Evolutionary conservation across 2,113 vertebrate genomes (phyloP).

Genomic region (Bettongia penicillata): DNA sequence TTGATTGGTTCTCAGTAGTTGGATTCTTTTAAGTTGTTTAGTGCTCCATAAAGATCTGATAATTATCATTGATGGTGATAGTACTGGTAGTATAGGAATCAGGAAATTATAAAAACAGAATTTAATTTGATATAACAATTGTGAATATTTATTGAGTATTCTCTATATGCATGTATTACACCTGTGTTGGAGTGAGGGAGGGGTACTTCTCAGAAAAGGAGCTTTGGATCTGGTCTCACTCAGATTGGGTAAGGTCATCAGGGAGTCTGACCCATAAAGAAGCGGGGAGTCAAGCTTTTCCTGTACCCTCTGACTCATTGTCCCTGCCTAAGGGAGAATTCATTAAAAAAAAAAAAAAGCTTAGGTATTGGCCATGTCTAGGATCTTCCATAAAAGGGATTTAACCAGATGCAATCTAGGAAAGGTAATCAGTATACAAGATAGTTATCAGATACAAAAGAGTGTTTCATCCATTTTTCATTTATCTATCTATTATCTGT

Average conservation of each 20-base stretch:
- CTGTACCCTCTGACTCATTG: neutral
- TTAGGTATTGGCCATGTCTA: neutral
- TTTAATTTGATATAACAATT: neutral
- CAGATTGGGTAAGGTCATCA: neutral
- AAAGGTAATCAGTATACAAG: too few relatives aligned
- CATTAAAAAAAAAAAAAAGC: neutral
- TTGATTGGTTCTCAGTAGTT: conserved; percentile 35
- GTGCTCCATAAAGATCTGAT: conserved; percentile 18
- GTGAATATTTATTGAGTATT: neutral
- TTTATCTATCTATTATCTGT: too few relatives aligned
- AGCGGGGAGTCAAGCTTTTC: neutral
- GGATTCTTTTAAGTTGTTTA: conserved; percentile 28
- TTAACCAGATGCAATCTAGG: too few relatives aligned
- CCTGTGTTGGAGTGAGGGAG: neutral
- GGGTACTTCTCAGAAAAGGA: neutral
- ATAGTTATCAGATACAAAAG: too few relatives aligned
- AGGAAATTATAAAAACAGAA: conserved; percentile 32
- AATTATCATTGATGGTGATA: conserved; percentile 45
- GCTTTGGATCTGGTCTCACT: neutral
- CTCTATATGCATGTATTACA: neutral
- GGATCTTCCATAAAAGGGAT: neutral
- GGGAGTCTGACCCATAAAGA: neutral
- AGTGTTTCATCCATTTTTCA: too few relatives aligned
- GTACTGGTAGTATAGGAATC: neutral
- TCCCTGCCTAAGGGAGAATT: neutral